Conservation (phyloP, 2,113 vertebrate genomes). For the Perca schrenkii region DNA sequence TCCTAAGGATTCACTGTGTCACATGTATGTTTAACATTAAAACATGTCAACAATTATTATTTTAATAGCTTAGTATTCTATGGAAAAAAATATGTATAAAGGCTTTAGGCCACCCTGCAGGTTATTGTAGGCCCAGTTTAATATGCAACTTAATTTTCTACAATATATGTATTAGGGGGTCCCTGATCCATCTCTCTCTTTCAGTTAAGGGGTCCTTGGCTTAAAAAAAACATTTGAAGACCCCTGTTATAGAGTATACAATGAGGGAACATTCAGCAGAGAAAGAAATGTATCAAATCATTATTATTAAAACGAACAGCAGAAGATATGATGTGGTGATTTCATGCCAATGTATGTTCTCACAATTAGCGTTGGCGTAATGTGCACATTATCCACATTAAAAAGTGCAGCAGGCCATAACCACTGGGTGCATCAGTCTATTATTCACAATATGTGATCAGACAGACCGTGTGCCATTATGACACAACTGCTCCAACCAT, state of each 20-base stretch:
- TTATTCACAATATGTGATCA: constrained; percentile 48
- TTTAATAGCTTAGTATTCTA: no score
- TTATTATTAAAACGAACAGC: constrained; percentile 11
- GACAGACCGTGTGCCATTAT: constrained; percentile 15
- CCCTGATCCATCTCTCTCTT: no score
- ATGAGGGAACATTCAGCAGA: constrained; percentile 8
- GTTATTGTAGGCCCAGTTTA: no score
- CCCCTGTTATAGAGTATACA: not conserved
- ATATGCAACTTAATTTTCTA: no score
- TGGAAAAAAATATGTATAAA: no score
- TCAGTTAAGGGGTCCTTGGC: no score
- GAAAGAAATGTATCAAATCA: not conserved
- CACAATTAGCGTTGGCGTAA: constrained; percentile 19
- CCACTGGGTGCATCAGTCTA: constrained; percentile 12
- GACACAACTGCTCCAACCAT: constrained; percentile 2
- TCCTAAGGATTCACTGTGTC: no score
- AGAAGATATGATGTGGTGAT: not conserved
- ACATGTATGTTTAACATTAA: no score
- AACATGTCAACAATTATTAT: no score
- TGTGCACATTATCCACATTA: constrained; percentile 48
- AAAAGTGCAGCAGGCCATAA: constrained; percentile 32
- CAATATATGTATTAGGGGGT: no score
- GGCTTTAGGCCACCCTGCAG: no score
- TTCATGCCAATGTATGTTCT: not conserved
- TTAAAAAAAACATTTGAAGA: no score